phyloP scores from a whole-genome alignment of 1,140 invertebrate species.

The Hyles euphorbiae region DNA sequence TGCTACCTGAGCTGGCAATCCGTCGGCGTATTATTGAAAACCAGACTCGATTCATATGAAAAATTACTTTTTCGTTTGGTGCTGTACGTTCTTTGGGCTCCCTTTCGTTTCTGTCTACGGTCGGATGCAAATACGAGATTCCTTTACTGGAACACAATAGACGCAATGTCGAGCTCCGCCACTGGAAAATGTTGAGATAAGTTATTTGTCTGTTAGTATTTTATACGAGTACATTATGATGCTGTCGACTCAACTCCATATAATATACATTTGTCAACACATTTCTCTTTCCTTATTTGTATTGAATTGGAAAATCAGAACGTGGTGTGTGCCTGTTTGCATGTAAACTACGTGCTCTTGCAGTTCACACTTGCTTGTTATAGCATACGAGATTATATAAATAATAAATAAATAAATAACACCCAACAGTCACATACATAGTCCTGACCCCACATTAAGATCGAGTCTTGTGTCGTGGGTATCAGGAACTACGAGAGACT shows the following conservation, averaged over 20 bases:
- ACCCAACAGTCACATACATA: too few relatives aligned
- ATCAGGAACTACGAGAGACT: too few relatives aligned
- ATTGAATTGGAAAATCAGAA: conserved; percentile 4
- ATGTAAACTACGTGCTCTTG: too few relatives aligned
- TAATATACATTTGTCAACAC: too few relatives aligned
- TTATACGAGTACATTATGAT: conserved; percentile 30
- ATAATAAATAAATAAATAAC: too few relatives aligned
- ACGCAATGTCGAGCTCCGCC: conserved; percentile 34
- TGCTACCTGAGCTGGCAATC: conserved; percentile 24
- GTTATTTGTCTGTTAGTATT: conserved; percentile 42
- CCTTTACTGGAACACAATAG: conserved; percentile 44
- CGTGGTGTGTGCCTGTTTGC: conserved; percentile 8
- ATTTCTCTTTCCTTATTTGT: conserved; percentile 8
- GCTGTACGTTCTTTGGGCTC: conserved; percentile 31
- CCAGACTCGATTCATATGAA: conserved; percentile 42
- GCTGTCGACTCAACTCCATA: conserved; percentile 10
- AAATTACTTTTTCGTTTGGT: conserved; percentile 50
- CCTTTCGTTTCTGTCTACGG: conserved; percentile 33
- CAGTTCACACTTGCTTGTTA: too few relatives aligned
- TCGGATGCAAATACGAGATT: conserved; percentile 50
- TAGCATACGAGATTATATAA: too few relatives aligned
- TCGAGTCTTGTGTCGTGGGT: too few relatives aligned
- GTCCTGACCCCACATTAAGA: too few relatives aligned
- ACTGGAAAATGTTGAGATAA: conserved; percentile 46
- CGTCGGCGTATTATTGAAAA: conserved; percentile 46